Percentiles rank a stretch among this genome's conserved stretches.
phyloP scores from a whole-genome alignment of 2,113 vertebrate genomes.

The Zosterops borbonicus region DNA sequence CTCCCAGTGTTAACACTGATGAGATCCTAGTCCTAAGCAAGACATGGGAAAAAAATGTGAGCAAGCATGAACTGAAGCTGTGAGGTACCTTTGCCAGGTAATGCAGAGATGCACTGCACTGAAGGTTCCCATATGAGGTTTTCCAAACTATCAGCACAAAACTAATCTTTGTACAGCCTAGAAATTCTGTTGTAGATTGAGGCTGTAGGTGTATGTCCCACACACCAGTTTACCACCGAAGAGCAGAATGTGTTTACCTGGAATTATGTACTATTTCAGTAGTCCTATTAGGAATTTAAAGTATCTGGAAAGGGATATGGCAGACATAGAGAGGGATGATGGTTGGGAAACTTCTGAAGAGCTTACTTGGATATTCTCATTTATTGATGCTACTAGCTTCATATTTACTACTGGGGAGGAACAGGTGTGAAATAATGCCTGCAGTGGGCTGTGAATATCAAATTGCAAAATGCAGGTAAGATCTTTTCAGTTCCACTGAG shows the following conservation, averaged over 20 bases:
- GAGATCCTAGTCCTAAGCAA: background rate
- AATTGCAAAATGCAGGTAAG: background rate
- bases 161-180: background rate
- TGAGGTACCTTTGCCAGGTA: background rate
- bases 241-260: background rate
- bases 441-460: background rate
- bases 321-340: background rate
- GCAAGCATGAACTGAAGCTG: background rate
- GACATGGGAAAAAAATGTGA: background rate
- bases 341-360: background rate
- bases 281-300: background rate
- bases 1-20: background rate
- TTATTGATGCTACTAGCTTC: background rate
- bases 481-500: background rate
- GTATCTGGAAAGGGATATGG: background rate
- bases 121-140: background rate
- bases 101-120: background rate
- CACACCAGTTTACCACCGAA: background rate
- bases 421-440: background rate
- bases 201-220: background rate
- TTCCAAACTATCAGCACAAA: background rate
- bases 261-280: background rate
- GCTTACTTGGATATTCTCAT: background rate
- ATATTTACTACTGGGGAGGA: background rate
- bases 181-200: background rate